Evolutionary conservation across 2,888 invertebrate genomes (phyloP), one percentile per base, ranked within the genome.

Genomic region (Ochropacha duplaris): DNA sequence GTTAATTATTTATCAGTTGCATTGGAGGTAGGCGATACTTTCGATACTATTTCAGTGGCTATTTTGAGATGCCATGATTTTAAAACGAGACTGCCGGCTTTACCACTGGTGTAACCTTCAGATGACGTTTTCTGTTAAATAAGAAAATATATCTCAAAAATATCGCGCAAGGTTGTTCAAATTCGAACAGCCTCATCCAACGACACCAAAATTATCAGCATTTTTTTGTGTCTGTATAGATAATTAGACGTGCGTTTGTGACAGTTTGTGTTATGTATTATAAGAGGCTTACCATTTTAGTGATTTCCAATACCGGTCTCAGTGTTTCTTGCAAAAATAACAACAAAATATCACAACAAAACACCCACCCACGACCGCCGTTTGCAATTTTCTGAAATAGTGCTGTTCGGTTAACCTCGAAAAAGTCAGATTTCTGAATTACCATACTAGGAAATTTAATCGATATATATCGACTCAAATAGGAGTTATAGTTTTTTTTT

Each of bases 301-400:
- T 67, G 59, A 57, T 72, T 71, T 65, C 59, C 66, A 71, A 69
- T 67, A 65, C 71, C 70, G 76, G 76, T 76, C 80, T 81, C 74
- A 78, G 73, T 78, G 74, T 80, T 80, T 74, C 65, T 69, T 65
- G 55, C 59, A 66, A 79, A 24, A 76, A 69, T 78, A 87, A 65
- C 71, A 79, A 83, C 77, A 82, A 83, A 83, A 73, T 79, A 83
- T 73, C 84, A 86, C 87, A 90, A 90, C 90, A 90, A 88, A 84
- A 79, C 83, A 82, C 83, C 81, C 85, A 84, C 83, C 79, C 74
- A 84, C 84, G 74, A 76, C 79, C 76, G 78, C 79, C 74, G 72
- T 83, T 76, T 81, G 85, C 83, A 85, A 83, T 78, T 85, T 83
- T 74, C 63, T 71, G 57, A 39, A 59, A 54, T 78, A 84, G 82